These are phyloP conservation scores for Cheumatopsyche charites DNA, from an alignment of 1,140 invertebrate species.

Conservation along the genomic window DNA sequence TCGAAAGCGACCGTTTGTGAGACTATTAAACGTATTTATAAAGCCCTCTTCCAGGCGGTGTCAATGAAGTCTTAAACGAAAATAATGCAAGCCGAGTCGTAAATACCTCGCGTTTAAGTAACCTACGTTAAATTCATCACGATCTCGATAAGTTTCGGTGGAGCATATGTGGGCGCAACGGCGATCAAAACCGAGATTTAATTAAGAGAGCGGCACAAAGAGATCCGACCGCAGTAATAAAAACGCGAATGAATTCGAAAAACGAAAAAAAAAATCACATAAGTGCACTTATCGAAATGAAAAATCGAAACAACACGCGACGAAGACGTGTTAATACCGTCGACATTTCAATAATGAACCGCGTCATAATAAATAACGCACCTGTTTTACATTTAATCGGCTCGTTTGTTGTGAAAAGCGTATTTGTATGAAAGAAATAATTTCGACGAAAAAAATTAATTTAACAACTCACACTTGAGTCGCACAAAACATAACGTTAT, in stretches of 20 bases:
- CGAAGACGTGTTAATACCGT: not conserved
- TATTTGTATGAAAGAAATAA: too few relatives aligned
- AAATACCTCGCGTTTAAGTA: conserved; percentile 9
- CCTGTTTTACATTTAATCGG: too few relatives aligned
- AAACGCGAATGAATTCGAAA: not conserved
- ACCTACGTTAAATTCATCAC: conserved; percentile 13
- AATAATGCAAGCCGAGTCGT: conserved; percentile 1
- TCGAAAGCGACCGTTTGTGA: too few relatives aligned
- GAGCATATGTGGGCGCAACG: not conserved
- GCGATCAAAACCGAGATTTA: conserved; percentile 20
- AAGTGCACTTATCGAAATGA: not conserved
- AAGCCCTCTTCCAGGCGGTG: too few relatives aligned
- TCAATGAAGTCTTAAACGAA: not conserved
- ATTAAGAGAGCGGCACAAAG: conserved; percentile 13
- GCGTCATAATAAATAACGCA: too few relatives aligned
- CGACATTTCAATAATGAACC: too few relatives aligned
- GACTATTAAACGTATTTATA: too few relatives aligned
- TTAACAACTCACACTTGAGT: too few relatives aligned
- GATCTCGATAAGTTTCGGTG: conserved; percentile 8
- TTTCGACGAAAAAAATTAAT: too few relatives aligned
- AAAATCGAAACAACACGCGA: not conserved
- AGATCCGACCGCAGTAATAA: conserved; percentile 6
- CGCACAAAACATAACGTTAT: too few relatives aligned
- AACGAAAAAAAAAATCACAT: conserved; percentile 4
- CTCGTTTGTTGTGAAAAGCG: too few relatives aligned